Percentiles rank a stretch among this genome's conserved stretches.
Conservation (phyloP, 2,888 invertebrate species). For the Phaonia tiefii region DNA sequence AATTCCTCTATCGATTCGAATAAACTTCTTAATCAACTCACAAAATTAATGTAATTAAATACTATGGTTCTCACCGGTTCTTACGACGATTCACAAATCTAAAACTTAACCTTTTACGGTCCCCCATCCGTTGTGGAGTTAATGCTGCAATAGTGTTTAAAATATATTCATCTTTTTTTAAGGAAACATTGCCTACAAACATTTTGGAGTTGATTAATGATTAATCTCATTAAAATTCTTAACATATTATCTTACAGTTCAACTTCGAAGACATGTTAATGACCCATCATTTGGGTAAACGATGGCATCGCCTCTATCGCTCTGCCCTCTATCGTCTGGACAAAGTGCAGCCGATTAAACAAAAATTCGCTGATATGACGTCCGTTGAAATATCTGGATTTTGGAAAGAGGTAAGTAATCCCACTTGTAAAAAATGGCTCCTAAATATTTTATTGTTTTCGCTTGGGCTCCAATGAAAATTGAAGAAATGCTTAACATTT, state of each 20-base stretch:
- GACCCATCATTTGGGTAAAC: constrained; percentile 83
- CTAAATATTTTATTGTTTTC: neutral
- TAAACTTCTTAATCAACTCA: too few relatives aligned
- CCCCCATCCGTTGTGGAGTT: too few relatives aligned
- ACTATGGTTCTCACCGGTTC: too few relatives aligned
- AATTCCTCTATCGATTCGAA: too few relatives aligned
- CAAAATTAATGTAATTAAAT: too few relatives aligned
- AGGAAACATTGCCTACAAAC: too few relatives aligned
- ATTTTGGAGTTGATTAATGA: too few relatives aligned
- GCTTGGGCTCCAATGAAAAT: neutral
- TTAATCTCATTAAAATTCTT: too few relatives aligned
- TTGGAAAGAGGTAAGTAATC: constrained; percentile 76
- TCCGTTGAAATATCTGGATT: constrained; percentile 84
- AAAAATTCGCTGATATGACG: constrained; percentile 91
- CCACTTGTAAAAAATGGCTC: constrained; percentile 30
- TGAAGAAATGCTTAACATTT: constrained; percentile 27
- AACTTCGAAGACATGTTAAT: constrained; percentile 80
- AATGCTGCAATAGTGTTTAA: too few relatives aligned
- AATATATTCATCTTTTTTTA: too few relatives aligned
- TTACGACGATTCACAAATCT: too few relatives aligned
- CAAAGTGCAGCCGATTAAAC: constrained; percentile 90
- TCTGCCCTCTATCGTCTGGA: constrained; percentile 86
- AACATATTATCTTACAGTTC: constrained; percentile 77
- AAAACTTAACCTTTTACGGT: too few relatives aligned
- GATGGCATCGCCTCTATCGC: constrained; percentile 87